Conservation (phyloP, 2,113 vertebrate genomes). For the Petroica traversi region DNA sequence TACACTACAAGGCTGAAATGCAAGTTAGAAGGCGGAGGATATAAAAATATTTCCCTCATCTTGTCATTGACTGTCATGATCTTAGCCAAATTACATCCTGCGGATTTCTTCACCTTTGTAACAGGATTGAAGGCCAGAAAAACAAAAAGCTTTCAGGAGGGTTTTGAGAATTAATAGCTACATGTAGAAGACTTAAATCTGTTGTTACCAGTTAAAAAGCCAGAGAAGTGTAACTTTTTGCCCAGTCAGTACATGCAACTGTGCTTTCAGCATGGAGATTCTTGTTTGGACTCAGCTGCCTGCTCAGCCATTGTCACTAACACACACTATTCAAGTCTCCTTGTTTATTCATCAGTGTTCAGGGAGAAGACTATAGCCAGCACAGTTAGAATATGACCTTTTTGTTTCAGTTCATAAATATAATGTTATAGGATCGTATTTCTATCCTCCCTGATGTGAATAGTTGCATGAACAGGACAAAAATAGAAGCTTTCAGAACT, state of each 20-base stretch:
- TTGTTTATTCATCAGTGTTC: constrained; percentile 20
- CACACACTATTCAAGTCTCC: neutral
- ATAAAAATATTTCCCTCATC: neutral
- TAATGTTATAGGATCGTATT: neutral
- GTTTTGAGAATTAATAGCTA: neutral
- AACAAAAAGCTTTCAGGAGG: neutral
- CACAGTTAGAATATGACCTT: neutral
- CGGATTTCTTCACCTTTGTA: neutral
- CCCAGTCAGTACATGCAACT: neutral
- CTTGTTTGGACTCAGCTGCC: neutral
- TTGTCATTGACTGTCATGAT: neutral
- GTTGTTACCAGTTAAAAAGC: neutral
- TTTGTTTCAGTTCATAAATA: constrained; percentile 1
- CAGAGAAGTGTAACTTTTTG: neutral
- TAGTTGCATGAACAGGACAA: neutral
- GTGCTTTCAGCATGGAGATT: neutral
- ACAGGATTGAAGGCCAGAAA: neutral
- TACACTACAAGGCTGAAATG: neutral
- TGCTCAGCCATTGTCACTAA: neutral
- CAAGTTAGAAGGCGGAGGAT: neutral
- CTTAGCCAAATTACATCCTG: neutral
- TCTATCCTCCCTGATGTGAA: neutral
- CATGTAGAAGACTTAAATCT: neutral
- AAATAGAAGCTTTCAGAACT: constrained; percentile 37
- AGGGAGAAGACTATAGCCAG: neutral